phyloP scores from a whole-genome alignment of 2,113 vertebrate genomes.

The Cottus gobio region DNA sequence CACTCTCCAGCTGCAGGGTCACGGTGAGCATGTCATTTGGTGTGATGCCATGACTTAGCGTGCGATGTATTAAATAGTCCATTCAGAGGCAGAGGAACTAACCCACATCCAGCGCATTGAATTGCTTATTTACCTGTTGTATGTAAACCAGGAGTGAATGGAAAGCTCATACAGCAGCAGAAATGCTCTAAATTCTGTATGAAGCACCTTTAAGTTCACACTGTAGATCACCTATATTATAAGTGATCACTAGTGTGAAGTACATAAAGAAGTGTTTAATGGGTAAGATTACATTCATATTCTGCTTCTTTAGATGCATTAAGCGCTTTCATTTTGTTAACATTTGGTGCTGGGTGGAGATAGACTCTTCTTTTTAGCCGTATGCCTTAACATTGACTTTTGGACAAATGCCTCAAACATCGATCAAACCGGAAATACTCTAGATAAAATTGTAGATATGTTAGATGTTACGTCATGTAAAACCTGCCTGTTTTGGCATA shows the following conservation, averaged over 20 bases:
- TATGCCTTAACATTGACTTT: constrained; percentile 40
- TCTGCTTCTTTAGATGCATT: constrained; percentile 1
- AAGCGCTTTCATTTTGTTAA: not conserved
- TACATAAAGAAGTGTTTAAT: not conserved
- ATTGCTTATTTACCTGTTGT: constrained; percentile 22
- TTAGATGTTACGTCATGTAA: not conserved
- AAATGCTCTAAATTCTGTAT: not conserved
- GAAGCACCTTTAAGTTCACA: not conserved
- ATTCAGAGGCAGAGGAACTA: not conserved
- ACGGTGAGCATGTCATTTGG: constrained; percentile 13
- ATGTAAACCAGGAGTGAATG: not conserved
- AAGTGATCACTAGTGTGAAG: not conserved
- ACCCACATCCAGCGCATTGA: constrained; percentile 24
- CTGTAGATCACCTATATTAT: not conserved
- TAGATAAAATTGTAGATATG: not conserved
- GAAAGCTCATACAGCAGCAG: not conserved
- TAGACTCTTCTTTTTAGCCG: not conserved
- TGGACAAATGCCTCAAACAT: not conserved
- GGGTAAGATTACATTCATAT: not conserved
- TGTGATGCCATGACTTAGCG: not conserved
- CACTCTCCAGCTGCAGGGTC: too few species aligned
- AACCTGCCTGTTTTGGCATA: not conserved
- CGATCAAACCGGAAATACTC: not conserved
- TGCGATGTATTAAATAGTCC: not conserved
- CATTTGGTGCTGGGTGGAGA: not conserved